phyloP scores from a whole-genome alignment of 2,888 invertebrate genomes.

The Leucoptera coffeella region DNA sequence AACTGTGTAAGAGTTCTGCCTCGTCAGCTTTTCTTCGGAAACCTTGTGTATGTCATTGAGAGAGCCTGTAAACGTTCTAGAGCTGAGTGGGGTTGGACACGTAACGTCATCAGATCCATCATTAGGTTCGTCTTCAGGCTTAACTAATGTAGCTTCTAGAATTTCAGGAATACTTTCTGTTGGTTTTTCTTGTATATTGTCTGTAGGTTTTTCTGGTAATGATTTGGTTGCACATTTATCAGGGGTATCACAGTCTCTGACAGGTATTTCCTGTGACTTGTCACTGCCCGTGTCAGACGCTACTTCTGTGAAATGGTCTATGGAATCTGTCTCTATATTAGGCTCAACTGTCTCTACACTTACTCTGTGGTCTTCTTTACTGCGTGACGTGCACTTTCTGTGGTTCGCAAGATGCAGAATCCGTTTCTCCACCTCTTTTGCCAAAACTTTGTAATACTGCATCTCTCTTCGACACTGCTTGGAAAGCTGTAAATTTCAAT shows the following conservation, averaged over 20 bases:
- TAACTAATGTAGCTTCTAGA: background rate
- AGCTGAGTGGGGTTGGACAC: background rate
- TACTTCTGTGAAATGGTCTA: background rate
- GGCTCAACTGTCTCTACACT: background rate
- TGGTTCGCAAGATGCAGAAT: constrained; percentile 35
- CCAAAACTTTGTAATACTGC: constrained; percentile 60
- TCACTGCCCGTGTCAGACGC: background rate
- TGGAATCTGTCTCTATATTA: background rate
- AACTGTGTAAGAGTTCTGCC: constrained; percentile 75
- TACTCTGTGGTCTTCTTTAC: background rate
- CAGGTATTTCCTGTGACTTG: background rate
- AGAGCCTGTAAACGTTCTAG: constrained; percentile 18
- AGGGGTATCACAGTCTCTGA: background rate
- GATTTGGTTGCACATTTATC: background rate
- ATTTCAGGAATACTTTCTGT: too few relatives aligned
- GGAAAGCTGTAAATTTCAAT: constrained; percentile 62
- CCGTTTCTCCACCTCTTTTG: constrained; percentile 58
- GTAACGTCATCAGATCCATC: background rate
- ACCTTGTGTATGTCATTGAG: constrained; percentile 32
- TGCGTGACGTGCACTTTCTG: constrained; percentile 15
- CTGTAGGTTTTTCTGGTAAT: background rate
- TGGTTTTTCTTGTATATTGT: background rate
- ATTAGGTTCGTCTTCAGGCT: background rate
- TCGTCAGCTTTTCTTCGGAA: constrained; percentile 27
- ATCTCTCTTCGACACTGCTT: constrained; percentile 58